These are phyloP conservation scores for Drosophila prolongata DNA, from an alignment of 2,888 invertebrate species.

Conservation along the genomic window DNA sequence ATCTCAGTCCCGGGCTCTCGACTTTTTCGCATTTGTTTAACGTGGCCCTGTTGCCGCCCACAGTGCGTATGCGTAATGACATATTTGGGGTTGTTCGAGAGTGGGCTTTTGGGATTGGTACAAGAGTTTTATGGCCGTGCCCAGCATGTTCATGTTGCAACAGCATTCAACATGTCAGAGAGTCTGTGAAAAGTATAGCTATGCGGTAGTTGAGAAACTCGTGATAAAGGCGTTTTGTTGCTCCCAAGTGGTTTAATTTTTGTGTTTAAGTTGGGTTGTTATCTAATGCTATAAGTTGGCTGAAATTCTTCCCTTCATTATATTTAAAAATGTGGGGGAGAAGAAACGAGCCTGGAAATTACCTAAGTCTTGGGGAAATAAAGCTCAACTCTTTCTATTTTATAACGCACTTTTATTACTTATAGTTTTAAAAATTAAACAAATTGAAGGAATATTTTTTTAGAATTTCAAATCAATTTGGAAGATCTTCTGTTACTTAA, in stretches of 20 bases:
- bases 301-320: background rate
- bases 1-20: constrained; percentile 20
- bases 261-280: background rate
- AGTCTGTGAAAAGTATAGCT: background rate
- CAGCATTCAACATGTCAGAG: constrained; percentile 14
- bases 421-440: too few relatives aligned
- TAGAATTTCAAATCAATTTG: too few relatives aligned
- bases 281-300: background rate
- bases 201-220: background rate
- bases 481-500: too few relatives aligned
- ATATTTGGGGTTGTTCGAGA: constrained; percentile 31
- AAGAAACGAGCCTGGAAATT: too few relatives aligned
- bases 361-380: too few relatives aligned
- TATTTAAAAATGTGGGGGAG: too few relatives aligned
- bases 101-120: constrained; percentile 16
- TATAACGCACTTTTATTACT: too few relatives aligned
- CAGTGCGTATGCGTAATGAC: constrained; percentile 54
- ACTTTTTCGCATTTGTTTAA: constrained; percentile 44
- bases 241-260: background rate
- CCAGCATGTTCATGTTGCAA: constrained; percentile 21
- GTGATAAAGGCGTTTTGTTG: background rate
- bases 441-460: too few relatives aligned
- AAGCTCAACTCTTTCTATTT: too few relatives aligned
- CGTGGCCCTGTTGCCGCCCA: constrained; percentile 25
- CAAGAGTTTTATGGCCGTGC: constrained; percentile 32